Conservation (phyloP, 2,888 invertebrate genomes). For the Antheraea yamamai region DNA sequence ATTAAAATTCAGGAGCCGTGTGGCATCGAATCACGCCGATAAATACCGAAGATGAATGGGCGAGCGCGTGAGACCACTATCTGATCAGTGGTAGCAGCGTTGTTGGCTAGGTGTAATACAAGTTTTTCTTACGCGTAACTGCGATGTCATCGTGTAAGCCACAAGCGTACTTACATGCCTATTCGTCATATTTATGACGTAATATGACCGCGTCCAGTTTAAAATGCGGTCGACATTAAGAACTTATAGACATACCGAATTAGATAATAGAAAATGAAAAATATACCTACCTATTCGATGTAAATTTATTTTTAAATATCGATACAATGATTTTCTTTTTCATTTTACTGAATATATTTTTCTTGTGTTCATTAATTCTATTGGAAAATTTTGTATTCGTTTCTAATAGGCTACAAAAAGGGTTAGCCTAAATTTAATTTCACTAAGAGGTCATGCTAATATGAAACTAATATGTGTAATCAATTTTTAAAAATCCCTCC, state of each 20-base stretch:
- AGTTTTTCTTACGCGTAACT: slow-evolving; percentile 46
- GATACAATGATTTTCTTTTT: neutral
- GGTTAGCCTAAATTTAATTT: neutral
- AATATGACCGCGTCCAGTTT: slow-evolving; percentile 62
- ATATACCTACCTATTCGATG: neutral
- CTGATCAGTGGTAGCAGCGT: slow-evolving; percentile 49
- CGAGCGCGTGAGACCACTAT: slow-evolving; percentile 66
- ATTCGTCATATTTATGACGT: slow-evolving; percentile 75
- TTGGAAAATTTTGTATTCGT: neutral
- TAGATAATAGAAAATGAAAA: neutral
- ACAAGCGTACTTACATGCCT: slow-evolving; percentile 63
- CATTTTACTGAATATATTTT: neutral
- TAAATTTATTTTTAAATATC: neutral
- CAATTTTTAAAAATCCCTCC: too few species aligned
- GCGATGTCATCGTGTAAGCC: slow-evolving; percentile 54
- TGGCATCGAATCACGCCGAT: slow-evolving; percentile 65
- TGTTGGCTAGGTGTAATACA: slow-evolving; percentile 42
- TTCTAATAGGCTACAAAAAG: neutral
- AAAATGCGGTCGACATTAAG: slow-evolving; percentile 34
- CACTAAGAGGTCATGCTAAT: neutral
- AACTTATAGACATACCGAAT: slow-evolving; percentile 35
- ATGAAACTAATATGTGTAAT: neutral
- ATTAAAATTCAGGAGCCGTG: slow-evolving; percentile 42
- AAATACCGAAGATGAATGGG: slow-evolving; percentile 69
- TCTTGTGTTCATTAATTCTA: neutral